phyloP scores from a whole-genome alignment of 2,797 vertebrate genomes.

The Psittacula echo region DNA sequence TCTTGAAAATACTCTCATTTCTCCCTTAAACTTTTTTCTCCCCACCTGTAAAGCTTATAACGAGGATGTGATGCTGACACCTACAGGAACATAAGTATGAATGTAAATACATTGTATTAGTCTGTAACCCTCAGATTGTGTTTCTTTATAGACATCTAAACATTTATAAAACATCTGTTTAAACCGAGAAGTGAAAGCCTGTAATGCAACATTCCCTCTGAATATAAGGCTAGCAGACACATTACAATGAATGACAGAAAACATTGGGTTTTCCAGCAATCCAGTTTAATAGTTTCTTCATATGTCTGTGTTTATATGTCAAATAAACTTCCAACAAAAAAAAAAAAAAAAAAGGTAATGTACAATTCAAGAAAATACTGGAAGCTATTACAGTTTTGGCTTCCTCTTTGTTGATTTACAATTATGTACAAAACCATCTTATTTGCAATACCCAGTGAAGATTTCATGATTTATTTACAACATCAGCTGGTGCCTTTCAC shows the following conservation, averaged over 20 bases:
- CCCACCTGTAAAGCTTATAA: background rate
- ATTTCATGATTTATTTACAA: conserved; percentile 41
- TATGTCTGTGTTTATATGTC: conserved; percentile 50
- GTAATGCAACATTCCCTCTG: background rate
- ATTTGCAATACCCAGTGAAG: background rate
- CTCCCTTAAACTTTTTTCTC: background rate
- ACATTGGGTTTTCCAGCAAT: background rate
- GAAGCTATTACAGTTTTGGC: background rate
- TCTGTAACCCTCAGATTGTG: background rate
- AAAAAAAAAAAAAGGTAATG: background rate
- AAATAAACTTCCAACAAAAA: conserved; percentile 42
- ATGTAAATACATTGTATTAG: background rate
- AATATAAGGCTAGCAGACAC: background rate
- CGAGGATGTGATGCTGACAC: background rate
- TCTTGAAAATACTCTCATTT: background rate
- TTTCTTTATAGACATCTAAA: background rate
- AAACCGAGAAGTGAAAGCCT: background rate
- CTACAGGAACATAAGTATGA: background rate
- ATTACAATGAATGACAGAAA: background rate
- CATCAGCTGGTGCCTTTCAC: conserved; percentile 16
- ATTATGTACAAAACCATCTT: background rate
- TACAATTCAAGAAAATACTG: conserved; percentile 23
- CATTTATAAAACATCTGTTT: background rate
- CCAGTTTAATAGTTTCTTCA: conserved; percentile 60
- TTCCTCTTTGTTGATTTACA: conserved; percentile 40